These are phyloP conservation scores for Hyla sarda DNA, from an alignment of 2,113 vertebrate genomes.

Conservation along the genomic window DNA sequence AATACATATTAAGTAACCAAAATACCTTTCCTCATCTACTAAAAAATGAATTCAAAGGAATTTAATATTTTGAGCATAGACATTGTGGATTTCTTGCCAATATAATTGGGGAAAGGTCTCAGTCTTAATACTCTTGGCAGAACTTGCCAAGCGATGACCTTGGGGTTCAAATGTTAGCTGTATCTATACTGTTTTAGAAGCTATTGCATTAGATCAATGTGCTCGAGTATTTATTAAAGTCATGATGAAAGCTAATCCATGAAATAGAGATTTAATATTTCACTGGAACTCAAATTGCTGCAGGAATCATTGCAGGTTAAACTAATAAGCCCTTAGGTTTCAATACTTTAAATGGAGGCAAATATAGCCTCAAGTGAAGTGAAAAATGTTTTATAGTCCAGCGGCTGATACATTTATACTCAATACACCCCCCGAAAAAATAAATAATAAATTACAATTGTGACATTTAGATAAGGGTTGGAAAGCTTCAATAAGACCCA, in stretches of 20 bases:
- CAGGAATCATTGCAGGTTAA: conserved; percentile 5
- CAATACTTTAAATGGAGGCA: background rate
- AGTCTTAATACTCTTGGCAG: conserved; percentile 28
- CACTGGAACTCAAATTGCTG: conserved; percentile 33
- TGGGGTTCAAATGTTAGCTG: conserved; percentile 44
- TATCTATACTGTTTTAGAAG: conserved; percentile 41
- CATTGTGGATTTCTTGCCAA: conserved; percentile 21
- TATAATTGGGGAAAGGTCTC: conserved; percentile 42
- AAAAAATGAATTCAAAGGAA: conserved; percentile 34
- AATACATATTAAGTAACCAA: conserved; percentile 33
- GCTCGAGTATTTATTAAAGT: conserved; percentile 44
- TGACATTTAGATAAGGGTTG: background rate
- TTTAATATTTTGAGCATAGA: conserved; percentile 29
- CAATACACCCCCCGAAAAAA: background rate
- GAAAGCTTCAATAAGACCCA: too few species aligned
- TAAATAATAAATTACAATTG: background rate
- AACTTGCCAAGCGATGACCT: conserved; percentile 22
- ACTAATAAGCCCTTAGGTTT: background rate
- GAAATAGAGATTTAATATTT: conserved; percentile 43
- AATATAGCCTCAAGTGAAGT: background rate
- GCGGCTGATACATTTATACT: background rate
- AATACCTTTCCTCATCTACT: conserved; percentile 24
- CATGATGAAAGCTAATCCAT: conserved; percentile 46
- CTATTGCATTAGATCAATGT: conserved; percentile 34
- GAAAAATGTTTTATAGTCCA: background rate